Base-by-base conservation (phyloP, 2,797 vertebrate species). In the Artibeus lituratus region DNA sequence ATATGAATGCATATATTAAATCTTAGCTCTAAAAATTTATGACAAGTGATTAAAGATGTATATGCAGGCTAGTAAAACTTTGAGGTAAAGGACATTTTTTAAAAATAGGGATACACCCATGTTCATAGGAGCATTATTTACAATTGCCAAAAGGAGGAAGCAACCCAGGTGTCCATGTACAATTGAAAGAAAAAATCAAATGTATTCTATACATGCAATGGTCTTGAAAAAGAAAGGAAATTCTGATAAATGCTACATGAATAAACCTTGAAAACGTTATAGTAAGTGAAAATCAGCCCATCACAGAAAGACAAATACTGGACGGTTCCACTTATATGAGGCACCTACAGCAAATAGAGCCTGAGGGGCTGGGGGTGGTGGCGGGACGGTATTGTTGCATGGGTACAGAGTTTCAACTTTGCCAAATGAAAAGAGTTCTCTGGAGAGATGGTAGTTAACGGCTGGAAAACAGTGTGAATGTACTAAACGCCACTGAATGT, bases 1-100 rank as follows among this genome's bases (percentile, higher is more conserved):
- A 94, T 73, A 77, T 91, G n/a, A 86, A 77, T 76, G 14, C 0
- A 83, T 51, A 70, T 73, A 92, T 94, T 88, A 67, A 96, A 86
- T 47, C 24, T 65, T 49, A 89, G 88, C 24, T 95, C 70, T 83
- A 88, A 94, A 87, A 89, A 86, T 82, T 65, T 95, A 96, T 87
- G 44, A 47, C 69, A 93, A 62, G 16, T 86, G 53, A 94, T 86
- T 57, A 86, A 39, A 94, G 87, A 84, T 82, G 1, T 67, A 55
- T 55, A 88, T 5, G n/a, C 12, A 81, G 39, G 26, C 5, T 80
- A 73, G 0, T 86, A 84, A 95, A 95, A 47, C 91, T 80, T 55
- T 51, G 9, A 37, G 37, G 70, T 24, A 59, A 14, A 87, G 32
- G 12, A 49, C 37, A 74, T 74, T 70, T 90, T 65, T 87, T 4